These are phyloP conservation scores for Maconellicoccus hirsutus DNA, from an alignment of 1,140 invertebrate genomes.

Conservation along the genomic window DNA sequence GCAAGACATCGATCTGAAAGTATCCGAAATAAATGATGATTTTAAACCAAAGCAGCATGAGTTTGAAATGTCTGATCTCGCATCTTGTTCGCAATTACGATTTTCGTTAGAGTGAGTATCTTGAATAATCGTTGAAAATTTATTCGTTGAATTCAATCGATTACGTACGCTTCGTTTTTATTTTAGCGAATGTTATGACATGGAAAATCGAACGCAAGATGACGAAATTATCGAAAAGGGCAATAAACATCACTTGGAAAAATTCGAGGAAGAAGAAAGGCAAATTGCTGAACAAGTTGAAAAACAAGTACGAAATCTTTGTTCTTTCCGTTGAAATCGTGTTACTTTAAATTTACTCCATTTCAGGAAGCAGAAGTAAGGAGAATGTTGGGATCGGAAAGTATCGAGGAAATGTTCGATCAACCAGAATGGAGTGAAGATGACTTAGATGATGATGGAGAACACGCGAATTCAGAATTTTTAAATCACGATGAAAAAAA, in stretches of 20 bases:
- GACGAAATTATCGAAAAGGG: conserved; percentile 22
- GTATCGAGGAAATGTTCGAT: conserved; percentile 38
- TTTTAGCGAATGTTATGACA: not conserved
- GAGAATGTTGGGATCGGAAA: conserved; percentile 38
- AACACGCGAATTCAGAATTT: conserved; percentile 37
- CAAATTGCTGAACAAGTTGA: conserved; percentile 39
- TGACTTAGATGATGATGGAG: conserved; percentile 41
- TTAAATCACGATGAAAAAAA: conserved; percentile 48
- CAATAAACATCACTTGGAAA: conserved; percentile 32
- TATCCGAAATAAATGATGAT: not conserved
- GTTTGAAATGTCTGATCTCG: not conserved
- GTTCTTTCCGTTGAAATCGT: not conserved
- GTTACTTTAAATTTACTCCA: not conserved
- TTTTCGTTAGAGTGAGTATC: not conserved
- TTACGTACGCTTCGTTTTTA: not conserved
- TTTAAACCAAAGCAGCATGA: not conserved
- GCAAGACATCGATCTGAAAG: conserved; percentile 23
- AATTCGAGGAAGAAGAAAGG: conserved; percentile 40
- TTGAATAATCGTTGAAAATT: not conserved
- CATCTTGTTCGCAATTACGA: not conserved
- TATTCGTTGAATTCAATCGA: no score
- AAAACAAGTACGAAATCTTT: conserved; percentile 28
- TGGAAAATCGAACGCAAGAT: not conserved
- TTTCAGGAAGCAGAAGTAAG: conserved; percentile 43
- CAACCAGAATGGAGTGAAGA: conserved; percentile 70